phyloP scores from a whole-genome alignment of 2,797 vertebrate species.

The Sebastes elongatus region DNA sequence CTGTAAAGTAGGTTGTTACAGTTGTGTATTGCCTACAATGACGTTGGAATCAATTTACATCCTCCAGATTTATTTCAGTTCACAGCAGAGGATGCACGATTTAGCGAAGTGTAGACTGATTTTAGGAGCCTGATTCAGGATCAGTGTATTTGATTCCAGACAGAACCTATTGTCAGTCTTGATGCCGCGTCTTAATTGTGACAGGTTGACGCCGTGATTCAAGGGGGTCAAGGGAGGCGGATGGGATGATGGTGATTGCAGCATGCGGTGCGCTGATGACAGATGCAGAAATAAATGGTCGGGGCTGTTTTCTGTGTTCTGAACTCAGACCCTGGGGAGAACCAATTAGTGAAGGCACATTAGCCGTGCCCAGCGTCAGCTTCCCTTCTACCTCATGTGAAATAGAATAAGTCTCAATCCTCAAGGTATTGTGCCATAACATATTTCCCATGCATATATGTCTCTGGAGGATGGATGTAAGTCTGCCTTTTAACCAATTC shows the following conservation, averaged over 20 bases:
- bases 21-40: not conserved
- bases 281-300: constrained; percentile 50
- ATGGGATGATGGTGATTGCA: constrained; percentile 28
- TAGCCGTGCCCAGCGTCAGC: constrained; percentile 49
- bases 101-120: not conserved
- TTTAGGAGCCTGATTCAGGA: not conserved
- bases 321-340: constrained; percentile 45
- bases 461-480: constrained; percentile 21
- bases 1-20: not conserved
- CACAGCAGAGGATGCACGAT: not conserved
- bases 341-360: constrained; percentile 70
- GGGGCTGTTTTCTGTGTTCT: constrained; percentile 51
- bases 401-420: constrained; percentile 31
- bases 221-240: constrained; percentile 34
- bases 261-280: constrained; percentile 27
- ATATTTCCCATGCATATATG: constrained; percentile 15
- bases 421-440: constrained; percentile 23
- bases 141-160: constrained; percentile 8
- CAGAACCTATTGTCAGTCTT: constrained; percentile 6
- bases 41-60: not conserved
- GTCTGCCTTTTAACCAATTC: constrained; percentile 17
- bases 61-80: not conserved
- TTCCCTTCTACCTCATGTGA: constrained; percentile 36
- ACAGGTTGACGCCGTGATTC: constrained; percentile 31
- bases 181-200: constrained; percentile 10